Conservation (phyloP, 2,113 vertebrate species). For the Forbesichthys papilliferus region DNA sequence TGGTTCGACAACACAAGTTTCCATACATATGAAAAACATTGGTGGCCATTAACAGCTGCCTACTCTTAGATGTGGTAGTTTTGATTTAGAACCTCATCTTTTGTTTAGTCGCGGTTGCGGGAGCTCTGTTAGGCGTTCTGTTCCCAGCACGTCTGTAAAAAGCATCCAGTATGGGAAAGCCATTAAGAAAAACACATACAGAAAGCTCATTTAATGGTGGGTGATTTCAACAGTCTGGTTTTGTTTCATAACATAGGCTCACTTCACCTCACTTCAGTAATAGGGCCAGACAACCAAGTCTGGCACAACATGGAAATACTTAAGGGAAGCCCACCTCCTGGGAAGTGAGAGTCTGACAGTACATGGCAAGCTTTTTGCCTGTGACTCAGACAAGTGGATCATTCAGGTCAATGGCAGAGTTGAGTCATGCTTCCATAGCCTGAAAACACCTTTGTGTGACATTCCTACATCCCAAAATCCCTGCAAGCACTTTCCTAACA, state of each 20-base stretch:
- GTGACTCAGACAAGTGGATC: conserved; percentile 24
- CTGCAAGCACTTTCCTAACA: background rate
- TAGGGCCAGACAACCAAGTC: conserved; percentile 26
- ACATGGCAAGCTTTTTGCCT: conserved; percentile 3
- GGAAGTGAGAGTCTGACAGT: background rate
- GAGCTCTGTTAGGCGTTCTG: conserved; percentile 18
- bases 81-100: conserved; percentile 20
- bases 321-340: conserved; percentile 56
- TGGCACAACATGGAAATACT: conserved; percentile 45
- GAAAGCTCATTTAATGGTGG: conserved; percentile 51
- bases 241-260: conserved; percentile 44
- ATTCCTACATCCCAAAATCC: conserved; percentile 26
- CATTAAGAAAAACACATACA: conserved; percentile 39
- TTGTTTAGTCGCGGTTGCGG: conserved; percentile 17
- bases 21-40: background rate
- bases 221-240: conserved; percentile 56
- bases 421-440: conserved; percentile 40
- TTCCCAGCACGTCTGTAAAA: conserved; percentile 56
- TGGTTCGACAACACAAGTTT: conserved; percentile 41
- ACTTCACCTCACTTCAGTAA: conserved; percentile 48
- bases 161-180: conserved; percentile 50
- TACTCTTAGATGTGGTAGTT: conserved; percentile 43
- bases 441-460: conserved; percentile 52
- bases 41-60: background rate
- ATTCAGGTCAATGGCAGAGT: conserved; percentile 20